These are phyloP conservation scores for Antheraea mylitta DNA, from an alignment of 1,140 invertebrate species.

Conservation along the genomic window DNA sequence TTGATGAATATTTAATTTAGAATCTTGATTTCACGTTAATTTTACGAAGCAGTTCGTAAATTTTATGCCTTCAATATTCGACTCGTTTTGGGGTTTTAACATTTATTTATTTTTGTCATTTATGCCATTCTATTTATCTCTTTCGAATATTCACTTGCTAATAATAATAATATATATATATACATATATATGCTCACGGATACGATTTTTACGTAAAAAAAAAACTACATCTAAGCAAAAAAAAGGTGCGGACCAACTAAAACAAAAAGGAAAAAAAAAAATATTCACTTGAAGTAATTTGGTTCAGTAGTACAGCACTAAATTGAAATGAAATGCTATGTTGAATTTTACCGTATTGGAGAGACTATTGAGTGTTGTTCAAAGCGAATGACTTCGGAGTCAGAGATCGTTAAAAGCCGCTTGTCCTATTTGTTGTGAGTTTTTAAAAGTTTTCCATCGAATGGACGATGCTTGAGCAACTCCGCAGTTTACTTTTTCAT, in stretches of 20 bases:
- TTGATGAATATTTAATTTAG: background rate
- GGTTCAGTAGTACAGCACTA: slow-evolving; percentile 6
- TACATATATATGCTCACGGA: too few relatives aligned
- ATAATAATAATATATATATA: too few relatives aligned
- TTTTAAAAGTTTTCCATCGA: slow-evolving; percentile 22
- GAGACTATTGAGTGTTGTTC: background rate
- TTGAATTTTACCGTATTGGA: background rate
- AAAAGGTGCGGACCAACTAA: too few relatives aligned
- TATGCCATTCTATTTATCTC: too few relatives aligned
- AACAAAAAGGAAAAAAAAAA: too few relatives aligned
- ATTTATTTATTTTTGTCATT: too few relatives aligned
- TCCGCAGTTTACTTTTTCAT: slow-evolving; percentile 30
- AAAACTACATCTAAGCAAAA: too few relatives aligned
- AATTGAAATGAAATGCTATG: background rate
- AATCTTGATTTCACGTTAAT: too few relatives aligned
- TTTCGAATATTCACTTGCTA: background rate
- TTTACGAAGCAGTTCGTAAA: too few relatives aligned
- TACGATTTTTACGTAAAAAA: too few relatives aligned
- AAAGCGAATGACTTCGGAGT: slow-evolving; percentile 6
- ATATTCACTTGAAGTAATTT: background rate
- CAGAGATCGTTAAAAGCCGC: slow-evolving; percentile 30
- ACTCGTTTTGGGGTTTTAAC: too few relatives aligned
- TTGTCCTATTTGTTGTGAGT: slow-evolving; percentile 26
- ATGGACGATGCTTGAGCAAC: slow-evolving; percentile 13
- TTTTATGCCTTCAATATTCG: too few relatives aligned